These are phyloP conservation scores for Origma solitaria DNA, from an alignment of 2,113 vertebrate species.

Conservation along the genomic window DNA sequence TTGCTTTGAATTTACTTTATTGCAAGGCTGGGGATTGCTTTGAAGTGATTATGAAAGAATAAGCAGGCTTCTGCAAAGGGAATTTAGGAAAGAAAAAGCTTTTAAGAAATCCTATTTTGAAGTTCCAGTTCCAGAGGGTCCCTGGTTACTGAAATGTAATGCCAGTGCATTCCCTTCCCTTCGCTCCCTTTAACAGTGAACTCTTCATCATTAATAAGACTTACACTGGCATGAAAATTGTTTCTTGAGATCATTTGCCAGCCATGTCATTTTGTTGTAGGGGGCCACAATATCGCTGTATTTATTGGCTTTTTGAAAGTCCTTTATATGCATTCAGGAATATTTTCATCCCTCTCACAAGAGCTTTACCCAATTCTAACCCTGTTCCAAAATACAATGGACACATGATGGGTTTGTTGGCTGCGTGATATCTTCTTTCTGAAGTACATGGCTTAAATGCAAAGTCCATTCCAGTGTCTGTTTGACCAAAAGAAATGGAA, in stretches of 20 bases:
- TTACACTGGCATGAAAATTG: slow-evolving; percentile 30
- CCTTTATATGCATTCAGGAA: neutral
- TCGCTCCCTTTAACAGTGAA: neutral
- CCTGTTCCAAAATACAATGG: neutral
- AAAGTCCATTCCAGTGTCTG: neutral
- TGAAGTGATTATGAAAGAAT: slow-evolving; percentile 70
- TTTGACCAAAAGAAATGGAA: neutral
- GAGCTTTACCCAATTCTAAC: slow-evolving; percentile 19
- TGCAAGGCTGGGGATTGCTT: slow-evolving; percentile 69
- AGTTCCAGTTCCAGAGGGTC: slow-evolving; percentile 21
- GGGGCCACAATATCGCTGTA: neutral
- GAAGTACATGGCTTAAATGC: neutral
- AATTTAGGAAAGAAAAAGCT: slow-evolving; percentile 54
- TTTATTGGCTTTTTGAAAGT: slow-evolving; percentile 37
- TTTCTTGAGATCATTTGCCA: slow-evolving; percentile 8
- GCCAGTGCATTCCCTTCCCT: neutral
- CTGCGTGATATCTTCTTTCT: neutral
- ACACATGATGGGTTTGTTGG: neutral
- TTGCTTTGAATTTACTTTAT: slow-evolving; percentile 73
- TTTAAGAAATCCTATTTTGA: slow-evolving; percentile 60
- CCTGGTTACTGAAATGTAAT: neutral
- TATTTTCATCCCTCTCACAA: slow-evolving; percentile 14
- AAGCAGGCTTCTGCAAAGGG: slow-evolving; percentile 59
- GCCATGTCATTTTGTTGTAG: neutral
- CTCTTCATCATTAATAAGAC: neutral